These are phyloP conservation scores for Prosopocoilus inquinatus DNA, from an alignment of 2,888 invertebrate species.

Conservation along the genomic window DNA sequence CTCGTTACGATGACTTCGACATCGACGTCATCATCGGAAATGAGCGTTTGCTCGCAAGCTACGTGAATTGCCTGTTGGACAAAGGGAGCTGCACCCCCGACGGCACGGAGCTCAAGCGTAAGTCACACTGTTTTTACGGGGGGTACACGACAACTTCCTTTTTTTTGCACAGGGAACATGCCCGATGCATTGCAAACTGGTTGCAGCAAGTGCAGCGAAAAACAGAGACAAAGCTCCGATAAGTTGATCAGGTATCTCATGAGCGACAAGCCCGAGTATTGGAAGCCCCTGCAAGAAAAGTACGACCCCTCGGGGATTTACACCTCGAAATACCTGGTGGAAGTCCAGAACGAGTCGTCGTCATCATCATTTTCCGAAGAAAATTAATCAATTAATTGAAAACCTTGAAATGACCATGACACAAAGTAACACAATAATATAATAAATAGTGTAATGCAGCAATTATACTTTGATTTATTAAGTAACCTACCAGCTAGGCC, in stretches of 20 bases:
- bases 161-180: constrained; percentile 57
- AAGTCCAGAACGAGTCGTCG: constrained; percentile 33
- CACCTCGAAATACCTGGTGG: constrained; percentile 58
- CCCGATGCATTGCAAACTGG: constrained; percentile 70
- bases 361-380: not conserved
- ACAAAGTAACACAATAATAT: too few species aligned
- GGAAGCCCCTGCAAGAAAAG: constrained; percentile 44
- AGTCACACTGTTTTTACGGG: constrained; percentile 22
- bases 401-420: too few species aligned
- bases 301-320: constrained; percentile 62
- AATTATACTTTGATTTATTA: not conserved
- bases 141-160: not conserved
- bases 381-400: not conserved
- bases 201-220: constrained; percentile 66
- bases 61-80: constrained; percentile 66
- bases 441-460: too few species aligned
- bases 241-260: constrained; percentile 63
- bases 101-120: constrained; percentile 58
- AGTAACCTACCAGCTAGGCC: too few species aligned
- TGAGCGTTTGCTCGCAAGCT: constrained; percentile 63
- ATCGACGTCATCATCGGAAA: constrained; percentile 65
- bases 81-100: constrained; percentile 66
- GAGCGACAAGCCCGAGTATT: constrained; percentile 53
- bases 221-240: constrained; percentile 63
- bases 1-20: constrained; percentile 68